These are phyloP conservation scores for Antrozous pallidus DNA, from an alignment of 2,797 vertebrate genomes.

Conservation along the genomic window DNA sequence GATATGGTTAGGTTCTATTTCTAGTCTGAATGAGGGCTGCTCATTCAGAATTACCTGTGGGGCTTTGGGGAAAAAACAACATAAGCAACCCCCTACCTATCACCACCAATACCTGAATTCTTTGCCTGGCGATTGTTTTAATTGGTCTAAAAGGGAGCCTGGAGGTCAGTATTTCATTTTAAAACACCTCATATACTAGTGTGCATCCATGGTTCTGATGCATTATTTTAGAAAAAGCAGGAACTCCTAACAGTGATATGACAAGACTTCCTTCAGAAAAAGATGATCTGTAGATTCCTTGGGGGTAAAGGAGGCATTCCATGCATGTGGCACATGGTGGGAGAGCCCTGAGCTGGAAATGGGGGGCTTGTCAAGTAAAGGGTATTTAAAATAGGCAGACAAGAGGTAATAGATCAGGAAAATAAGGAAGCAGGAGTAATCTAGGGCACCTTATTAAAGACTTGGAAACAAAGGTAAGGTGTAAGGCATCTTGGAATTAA, in stretches of 20 bases:
- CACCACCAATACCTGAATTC: not conserved
- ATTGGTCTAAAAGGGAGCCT: not conserved
- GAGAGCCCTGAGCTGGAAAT: not conserved
- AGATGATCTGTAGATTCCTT: conserved; percentile 2
- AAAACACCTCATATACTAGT: not conserved
- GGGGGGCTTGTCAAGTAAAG: not conserved
- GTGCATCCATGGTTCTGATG: not conserved
- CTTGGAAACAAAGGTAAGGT: conserved; percentile 44
- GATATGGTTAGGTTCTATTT: not conserved
- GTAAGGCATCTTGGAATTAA: conserved; percentile 61
- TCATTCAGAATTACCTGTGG: not conserved
- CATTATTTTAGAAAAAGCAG: conserved; percentile 43
- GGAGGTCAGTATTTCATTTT: not conserved
- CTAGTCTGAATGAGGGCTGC: too few species aligned
- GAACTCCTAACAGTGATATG: not conserved
- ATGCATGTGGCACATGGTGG: not conserved
- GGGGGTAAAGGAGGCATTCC: not conserved
- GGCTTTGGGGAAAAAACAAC: not conserved
- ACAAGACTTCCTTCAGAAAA: conserved; percentile 1
- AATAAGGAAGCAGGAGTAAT: not conserved
- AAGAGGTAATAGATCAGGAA: not conserved
- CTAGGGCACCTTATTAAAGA: conserved; percentile 38
- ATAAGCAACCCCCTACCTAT: not conserved
- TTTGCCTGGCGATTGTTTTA: conserved; percentile 23
- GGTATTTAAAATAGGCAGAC: not conserved